Percentiles rank a stretch among this genome's conserved stretches.
Conservation (phyloP, 2,113 vertebrate species). For the Gymnogyps californianus region DNA sequence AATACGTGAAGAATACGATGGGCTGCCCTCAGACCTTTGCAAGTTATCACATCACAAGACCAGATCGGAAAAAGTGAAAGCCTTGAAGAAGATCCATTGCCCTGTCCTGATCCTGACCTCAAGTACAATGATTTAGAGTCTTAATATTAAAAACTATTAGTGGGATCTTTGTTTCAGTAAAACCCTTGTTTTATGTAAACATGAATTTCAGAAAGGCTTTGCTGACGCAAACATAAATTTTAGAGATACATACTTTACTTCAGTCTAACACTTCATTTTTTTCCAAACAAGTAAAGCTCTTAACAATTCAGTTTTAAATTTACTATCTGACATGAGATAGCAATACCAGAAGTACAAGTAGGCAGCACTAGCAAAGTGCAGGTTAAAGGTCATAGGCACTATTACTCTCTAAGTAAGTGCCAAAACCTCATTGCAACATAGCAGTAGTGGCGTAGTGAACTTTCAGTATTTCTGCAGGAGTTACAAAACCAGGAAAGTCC, state of each 20-base stretch:
- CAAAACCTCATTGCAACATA: not conserved
- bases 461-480: not conserved
- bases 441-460: not conserved
- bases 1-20: not conserved
- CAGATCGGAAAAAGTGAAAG: not conserved
- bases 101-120: not conserved
- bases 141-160: not conserved
- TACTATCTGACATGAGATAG: not conserved
- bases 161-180: not conserved
- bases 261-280: not conserved
- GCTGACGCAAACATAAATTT: not conserved
- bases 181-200: not conserved
- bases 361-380: not conserved
- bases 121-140: not conserved
- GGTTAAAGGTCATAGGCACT: not conserved
- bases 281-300: not conserved
- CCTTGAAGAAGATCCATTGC: not conserved
- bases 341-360: not conserved
- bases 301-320: not conserved
- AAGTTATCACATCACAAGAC: not conserved
- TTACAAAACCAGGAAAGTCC: not conserved
- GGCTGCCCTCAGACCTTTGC: not conserved
- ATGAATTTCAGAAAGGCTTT: not conserved
- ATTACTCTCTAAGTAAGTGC: not conserved
- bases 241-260: not conserved